phyloP scores from a whole-genome alignment of 1,140 invertebrate species.

The Platorchestia sp. region DNA sequence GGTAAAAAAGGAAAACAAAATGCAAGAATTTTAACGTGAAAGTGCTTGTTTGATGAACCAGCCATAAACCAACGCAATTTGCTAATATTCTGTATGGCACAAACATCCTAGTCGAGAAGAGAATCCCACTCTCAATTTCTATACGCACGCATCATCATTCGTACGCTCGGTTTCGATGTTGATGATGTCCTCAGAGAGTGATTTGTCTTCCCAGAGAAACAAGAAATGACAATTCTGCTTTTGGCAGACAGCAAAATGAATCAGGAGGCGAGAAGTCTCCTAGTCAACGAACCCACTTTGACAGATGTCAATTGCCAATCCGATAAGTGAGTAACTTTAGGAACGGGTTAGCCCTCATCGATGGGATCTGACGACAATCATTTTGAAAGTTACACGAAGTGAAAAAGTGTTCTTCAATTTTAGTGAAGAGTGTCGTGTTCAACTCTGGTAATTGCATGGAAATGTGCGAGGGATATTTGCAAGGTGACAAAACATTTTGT shows the following conservation, averaged over 20 bases:
- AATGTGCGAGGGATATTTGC: not conserved
- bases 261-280: not conserved
- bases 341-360: not conserved
- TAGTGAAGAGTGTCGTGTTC: not conserved
- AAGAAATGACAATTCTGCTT: not conserved
- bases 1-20: no score
- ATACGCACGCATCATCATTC: not conserved
- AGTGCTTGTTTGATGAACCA: no score
- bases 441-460: not conserved
- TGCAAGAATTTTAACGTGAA: no score
- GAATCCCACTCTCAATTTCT: not conserved
- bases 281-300: not conserved
- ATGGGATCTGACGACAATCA: not conserved
- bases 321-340: not conserved
- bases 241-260: not conserved
- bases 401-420: not conserved
- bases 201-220: not conserved
- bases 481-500: no score
- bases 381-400: not conserved
- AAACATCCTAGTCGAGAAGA: not conserved
- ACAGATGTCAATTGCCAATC: not conserved
- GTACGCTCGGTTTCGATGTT: not conserved
- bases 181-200: not conserved
- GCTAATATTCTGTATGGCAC: no score
- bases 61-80: no score